These are phyloP conservation scores for Drosophila mimica DNA, from an alignment of 2,888 invertebrate species.

Conservation along the genomic window DNA sequence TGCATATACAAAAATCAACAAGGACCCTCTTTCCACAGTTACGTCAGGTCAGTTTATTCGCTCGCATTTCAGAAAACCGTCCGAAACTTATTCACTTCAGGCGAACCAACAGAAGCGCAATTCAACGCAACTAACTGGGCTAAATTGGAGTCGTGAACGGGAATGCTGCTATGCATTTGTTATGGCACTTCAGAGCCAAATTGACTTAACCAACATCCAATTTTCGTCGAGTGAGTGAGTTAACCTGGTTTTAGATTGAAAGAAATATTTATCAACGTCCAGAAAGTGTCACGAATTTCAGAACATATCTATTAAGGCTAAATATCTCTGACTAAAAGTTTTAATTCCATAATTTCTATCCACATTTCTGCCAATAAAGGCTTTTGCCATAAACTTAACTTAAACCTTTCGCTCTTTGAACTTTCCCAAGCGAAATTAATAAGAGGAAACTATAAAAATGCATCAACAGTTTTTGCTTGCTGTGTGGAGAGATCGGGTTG, in stretches of 20 bases:
- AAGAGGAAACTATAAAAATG: slow-evolving; percentile 16
- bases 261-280: not conserved
- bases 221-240: slow-evolving; percentile 29
- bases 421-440: slow-evolving; percentile 11
- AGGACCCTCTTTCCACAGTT: slow-evolving; percentile 21
- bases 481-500: not conserved
- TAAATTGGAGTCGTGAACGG: not conserved
- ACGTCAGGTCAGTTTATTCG: slow-evolving; percentile 57
- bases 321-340: not conserved
- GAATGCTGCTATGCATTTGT: not conserved
- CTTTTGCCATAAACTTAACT: slow-evolving; percentile 1
- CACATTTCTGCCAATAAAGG: not conserved
- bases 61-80: slow-evolving; percentile 20
- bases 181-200: slow-evolving; percentile 22
- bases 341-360: not conserved
- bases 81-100: slow-evolving; percentile 33
- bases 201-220: slow-evolving; percentile 39
- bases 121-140: slow-evolving; percentile 26
- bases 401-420: slow-evolving; percentile 5
- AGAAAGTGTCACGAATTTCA: not conserved
- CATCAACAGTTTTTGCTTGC: slow-evolving; percentile 13
- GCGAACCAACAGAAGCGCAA: slow-evolving; percentile 15
- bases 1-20: slow-evolving; percentile 1
- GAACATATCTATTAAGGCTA: not conserved
- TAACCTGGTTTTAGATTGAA: slow-evolving; percentile 31